Evolutionary conservation across 1,140 invertebrate species (phyloP).

Genomic region (Euglossa dilemma): DNA sequence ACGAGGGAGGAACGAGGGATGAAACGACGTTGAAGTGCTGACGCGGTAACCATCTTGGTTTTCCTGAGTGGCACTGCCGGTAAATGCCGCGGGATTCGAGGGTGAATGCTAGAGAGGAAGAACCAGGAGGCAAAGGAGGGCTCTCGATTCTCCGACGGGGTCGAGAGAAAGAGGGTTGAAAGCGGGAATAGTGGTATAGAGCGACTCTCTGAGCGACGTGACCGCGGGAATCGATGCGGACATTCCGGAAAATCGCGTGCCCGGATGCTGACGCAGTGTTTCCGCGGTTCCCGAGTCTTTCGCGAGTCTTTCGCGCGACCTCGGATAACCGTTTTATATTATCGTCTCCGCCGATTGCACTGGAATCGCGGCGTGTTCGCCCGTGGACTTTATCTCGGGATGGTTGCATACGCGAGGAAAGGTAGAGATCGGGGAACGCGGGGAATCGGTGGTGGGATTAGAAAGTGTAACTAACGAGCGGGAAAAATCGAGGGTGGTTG

Average conservation of each 20-base stretch:
- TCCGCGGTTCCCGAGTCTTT: constrained; percentile 55
- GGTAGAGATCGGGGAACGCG: constrained; percentile 20
- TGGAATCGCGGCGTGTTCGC: not conserved
- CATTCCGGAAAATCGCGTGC: constrained; percentile 53
- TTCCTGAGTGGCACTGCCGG: constrained; percentile 66
- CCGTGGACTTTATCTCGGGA: not conserved
- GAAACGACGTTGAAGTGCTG: constrained; percentile 63
- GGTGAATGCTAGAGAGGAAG: constrained; percentile 48
- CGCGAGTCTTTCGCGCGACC: constrained; percentile 36
- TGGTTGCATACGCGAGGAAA: constrained; percentile 15
- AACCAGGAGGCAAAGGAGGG: constrained; percentile 24
- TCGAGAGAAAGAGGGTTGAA: constrained; percentile 13
- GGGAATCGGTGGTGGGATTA: constrained; percentile 50
- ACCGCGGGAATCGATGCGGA: constrained; percentile 62
- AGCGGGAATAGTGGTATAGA: not conserved
- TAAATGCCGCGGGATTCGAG: constrained; percentile 61
- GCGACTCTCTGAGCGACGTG: constrained; percentile 58
- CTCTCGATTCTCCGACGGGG: constrained; percentile 37
- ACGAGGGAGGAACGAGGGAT: constrained; percentile 39
- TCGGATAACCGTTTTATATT: constrained; percentile 27
- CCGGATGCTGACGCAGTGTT: constrained; percentile 67
- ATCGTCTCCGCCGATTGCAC: not conserved
- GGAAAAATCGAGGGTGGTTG: constrained; percentile 10
- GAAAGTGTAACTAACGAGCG: not conserved
- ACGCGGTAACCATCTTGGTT: constrained; percentile 68